Percentiles rank a stretch among this genome's conserved stretches.
Conservation (phyloP, 2,888 invertebrate species). For the Cerastis leucographa region DNA sequence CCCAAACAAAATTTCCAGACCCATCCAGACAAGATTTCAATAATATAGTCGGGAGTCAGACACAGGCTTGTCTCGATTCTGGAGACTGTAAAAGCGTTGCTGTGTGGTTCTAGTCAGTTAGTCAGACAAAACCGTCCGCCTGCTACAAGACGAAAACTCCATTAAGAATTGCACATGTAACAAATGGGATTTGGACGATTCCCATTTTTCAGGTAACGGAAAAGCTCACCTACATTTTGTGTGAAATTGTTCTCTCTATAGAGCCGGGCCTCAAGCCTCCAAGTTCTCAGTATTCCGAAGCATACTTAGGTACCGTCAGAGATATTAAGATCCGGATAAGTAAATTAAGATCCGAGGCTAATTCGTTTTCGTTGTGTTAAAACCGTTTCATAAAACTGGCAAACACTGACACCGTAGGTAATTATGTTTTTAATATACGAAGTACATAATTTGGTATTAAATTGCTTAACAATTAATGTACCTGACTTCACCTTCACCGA, state of each 20-base stretch:
- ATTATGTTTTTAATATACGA: not conserved
- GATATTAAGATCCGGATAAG: not conserved
- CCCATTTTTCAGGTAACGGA: not conserved
- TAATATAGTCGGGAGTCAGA: not conserved
- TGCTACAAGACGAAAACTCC: not conserved
- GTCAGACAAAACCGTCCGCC: not conserved
- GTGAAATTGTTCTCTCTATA: not conserved
- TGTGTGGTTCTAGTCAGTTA: not conserved
- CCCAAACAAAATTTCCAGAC: not conserved
- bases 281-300: not conserved
- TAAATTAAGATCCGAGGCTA: not conserved
- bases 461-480: not conserved
- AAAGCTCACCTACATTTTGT: not conserved
- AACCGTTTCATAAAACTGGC: not conserved
- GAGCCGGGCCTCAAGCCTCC: not conserved
- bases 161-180: not conserved
- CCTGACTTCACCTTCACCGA: not conserved
- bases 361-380: not conserved
- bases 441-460: not conserved
- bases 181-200: not conserved
- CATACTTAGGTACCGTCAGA: not conserved
- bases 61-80: not conserved
- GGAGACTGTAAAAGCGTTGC: not conserved
- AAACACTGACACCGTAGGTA: not conserved
- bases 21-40: not conserved